phyloP scores from a whole-genome alignment of 2,797 vertebrate species.

The Chiroxiphia lanceolata region DNA sequence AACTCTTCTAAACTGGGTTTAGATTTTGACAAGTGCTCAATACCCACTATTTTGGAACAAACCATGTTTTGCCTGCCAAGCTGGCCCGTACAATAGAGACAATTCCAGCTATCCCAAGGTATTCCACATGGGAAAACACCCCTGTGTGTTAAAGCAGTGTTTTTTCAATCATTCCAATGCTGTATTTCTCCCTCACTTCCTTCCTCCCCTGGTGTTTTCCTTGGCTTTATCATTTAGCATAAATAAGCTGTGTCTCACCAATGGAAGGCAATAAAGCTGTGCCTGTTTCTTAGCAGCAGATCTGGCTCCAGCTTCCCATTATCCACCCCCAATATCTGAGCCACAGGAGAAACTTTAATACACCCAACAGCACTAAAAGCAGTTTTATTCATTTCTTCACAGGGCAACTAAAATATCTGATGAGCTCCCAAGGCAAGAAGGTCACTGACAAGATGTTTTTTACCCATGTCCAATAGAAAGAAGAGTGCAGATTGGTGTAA shows the following conservation, averaged over 20 bases:
- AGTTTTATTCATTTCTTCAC: neutral
- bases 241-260: neutral
- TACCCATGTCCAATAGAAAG: neutral
- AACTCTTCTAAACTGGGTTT: neutral
- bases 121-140: neutral
- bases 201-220: neutral
- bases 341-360: neutral
- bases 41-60: neutral
- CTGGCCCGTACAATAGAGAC: neutral
- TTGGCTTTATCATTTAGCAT: neutral
- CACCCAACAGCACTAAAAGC: neutral
- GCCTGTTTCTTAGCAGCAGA: neutral
- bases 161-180: neutral
- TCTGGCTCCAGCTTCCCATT: neutral
- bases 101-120: neutral
- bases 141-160: neutral
- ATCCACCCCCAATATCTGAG: neutral
- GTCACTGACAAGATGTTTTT: neutral
- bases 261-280: neutral
- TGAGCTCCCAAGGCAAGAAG: neutral
- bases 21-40: neutral
- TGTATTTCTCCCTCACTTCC: neutral
- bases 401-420: neutral
- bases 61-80: neutral
- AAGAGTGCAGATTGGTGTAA: neutral